phyloP scores from a whole-genome alignment of 53 echinoderm and acorn worm species.

The Zoroaster sp. region DNA sequence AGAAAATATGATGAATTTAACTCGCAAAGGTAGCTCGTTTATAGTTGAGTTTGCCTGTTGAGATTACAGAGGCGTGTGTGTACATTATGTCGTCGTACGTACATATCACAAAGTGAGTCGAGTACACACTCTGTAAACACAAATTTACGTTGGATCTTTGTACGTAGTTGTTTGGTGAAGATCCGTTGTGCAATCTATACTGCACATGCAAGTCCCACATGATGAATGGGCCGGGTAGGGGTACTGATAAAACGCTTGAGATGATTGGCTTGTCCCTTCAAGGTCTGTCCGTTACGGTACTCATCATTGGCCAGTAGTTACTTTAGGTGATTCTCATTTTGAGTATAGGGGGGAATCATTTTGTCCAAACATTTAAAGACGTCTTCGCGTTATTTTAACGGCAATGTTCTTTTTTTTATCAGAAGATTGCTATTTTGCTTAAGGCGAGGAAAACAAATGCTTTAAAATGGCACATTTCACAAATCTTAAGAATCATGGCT shows the following conservation, averaged over 20 bases:
- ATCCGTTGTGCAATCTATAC: too few species aligned
- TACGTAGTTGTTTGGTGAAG: not conserved
- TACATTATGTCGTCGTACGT: too few species aligned
- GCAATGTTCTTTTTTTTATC: too few species aligned
- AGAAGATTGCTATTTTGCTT: too few species aligned
- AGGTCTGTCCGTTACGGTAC: not conserved
- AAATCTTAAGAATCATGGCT: too few species aligned
- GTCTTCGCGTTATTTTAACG: too few species aligned
- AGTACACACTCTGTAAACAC: not conserved
- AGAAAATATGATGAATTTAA: not conserved
- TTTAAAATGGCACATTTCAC: too few species aligned
- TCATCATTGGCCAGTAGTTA: slow-evolving; percentile 14
- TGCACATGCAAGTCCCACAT: not conserved
- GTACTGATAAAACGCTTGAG: not conserved
- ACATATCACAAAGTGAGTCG: too few species aligned
- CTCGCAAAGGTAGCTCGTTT: not conserved
- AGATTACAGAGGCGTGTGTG: not conserved
- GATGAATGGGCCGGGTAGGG: not conserved
- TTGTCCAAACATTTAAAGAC: not conserved
- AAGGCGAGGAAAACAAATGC: too few species aligned
- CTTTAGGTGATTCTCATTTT: not conserved
- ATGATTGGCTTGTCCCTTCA: not conserved
- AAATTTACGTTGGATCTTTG: not conserved
- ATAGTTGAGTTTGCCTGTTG: not conserved
- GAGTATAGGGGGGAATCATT: not conserved